These are phyloP conservation scores for Leptonema lineaticorne DNA, from an alignment of 1,140 invertebrate genomes.

Conservation along the genomic window DNA sequence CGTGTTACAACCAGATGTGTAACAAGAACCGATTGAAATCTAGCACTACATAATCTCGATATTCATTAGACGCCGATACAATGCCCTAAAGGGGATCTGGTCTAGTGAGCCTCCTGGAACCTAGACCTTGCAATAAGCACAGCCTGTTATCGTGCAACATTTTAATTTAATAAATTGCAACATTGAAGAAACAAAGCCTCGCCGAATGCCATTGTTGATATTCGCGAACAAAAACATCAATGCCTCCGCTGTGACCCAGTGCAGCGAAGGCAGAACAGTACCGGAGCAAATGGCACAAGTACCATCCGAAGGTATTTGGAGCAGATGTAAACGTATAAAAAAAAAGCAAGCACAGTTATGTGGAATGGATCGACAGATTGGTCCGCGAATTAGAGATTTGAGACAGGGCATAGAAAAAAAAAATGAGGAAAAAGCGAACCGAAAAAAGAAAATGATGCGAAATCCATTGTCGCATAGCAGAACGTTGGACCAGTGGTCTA, in stretches of 20 bases:
- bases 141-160: no score
- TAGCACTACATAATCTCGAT: background rate
- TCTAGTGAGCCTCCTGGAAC: background rate
- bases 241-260: slow-evolving; percentile 9
- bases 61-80: background rate
- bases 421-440: no score
- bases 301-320: slow-evolving; percentile 32
- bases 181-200: no score
- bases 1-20: slow-evolving; percentile 14
- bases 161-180: background rate
- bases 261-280: slow-evolving; percentile 18
- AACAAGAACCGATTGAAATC: slow-evolving; percentile 8
- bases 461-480: slow-evolving; percentile 16
- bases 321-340: slow-evolving; percentile 23
- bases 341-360: slow-evolving; percentile 33
- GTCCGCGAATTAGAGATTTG: slow-evolving; percentile 25
- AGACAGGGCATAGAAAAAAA: background rate
- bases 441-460: slow-evolving; percentile 14
- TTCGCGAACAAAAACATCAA: background rate
- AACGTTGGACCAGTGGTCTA: slow-evolving; percentile 27
- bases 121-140: background rate
- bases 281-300: slow-evolving; percentile 24
- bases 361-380: slow-evolving; percentile 25
- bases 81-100: background rate
- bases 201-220: background rate